These are phyloP conservation scores for Bombus superbus DNA, from an alignment of 1,140 invertebrate species.

Conservation along the genomic window DNA sequence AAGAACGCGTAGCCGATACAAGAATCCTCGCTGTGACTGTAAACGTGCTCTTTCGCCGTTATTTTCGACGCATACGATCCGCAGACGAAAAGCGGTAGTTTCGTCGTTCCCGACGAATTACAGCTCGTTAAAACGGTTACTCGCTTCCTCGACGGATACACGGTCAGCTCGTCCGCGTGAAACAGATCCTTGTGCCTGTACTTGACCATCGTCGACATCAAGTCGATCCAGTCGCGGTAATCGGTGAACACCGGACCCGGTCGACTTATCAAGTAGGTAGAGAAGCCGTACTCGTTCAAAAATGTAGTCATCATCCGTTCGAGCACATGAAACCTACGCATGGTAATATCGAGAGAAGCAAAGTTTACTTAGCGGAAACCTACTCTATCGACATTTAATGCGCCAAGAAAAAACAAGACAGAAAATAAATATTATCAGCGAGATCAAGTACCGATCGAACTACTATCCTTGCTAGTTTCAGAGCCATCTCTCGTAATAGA, in stretches of 20 bases:
- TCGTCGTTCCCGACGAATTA: slow-evolving; percentile 72
- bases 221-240: slow-evolving; percentile 71
- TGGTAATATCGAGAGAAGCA: not conserved
- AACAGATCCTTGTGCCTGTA: slow-evolving; percentile 72
- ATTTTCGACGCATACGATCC: slow-evolving; percentile 53
- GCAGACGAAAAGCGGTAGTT: slow-evolving; percentile 70
- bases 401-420: too few species aligned
- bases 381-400: not conserved
- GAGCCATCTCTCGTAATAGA: slow-evolving; percentile 65
- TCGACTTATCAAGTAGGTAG: slow-evolving; percentile 48
- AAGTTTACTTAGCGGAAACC: not conserved
- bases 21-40: slow-evolving; percentile 59
- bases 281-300: slow-evolving; percentile 70
- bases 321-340: slow-evolving; percentile 71
- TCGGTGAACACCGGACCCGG: slow-evolving; percentile 69
- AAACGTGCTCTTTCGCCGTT: slow-evolving; percentile 56
- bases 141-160: too few species aligned
- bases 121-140: slow-evolving; percentile 66
- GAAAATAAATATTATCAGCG: not conserved
- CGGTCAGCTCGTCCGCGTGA: slow-evolving; percentile 69
- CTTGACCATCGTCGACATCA: slow-evolving; percentile 64
- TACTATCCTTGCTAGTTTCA: slow-evolving; percentile 60
- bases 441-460: slow-evolving; percentile 53
- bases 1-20: slow-evolving; percentile 69
- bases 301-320: slow-evolving; percentile 70